A percentile compares a stretch with the other conserved stretches of the same genome.
Evolutionary conservation across 1,140 invertebrate species (phyloP).

Genomic region (Pseudomyrmex sp.): DNA sequence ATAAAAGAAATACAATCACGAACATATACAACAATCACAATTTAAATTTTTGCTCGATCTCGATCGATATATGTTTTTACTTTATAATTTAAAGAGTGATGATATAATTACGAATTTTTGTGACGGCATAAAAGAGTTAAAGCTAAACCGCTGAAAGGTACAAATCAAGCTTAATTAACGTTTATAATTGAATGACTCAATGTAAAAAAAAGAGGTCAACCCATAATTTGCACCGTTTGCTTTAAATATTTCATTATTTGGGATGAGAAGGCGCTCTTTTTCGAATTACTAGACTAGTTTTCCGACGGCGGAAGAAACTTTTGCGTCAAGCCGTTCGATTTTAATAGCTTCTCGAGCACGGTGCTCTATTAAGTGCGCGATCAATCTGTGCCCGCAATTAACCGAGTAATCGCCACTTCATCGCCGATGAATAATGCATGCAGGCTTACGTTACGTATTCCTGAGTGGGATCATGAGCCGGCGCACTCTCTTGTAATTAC

Average conservation of each 20-base stretch:
- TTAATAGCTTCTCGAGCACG: slow-evolving; percentile 36
- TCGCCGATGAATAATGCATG: slow-evolving; percentile 54
- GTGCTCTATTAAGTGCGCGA: slow-evolving; percentile 32
- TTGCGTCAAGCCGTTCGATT: slow-evolving; percentile 21
- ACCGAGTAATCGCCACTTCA: slow-evolving; percentile 54
- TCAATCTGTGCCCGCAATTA: slow-evolving; percentile 56
- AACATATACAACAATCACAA: too few species aligned
- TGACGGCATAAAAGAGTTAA: not conserved
- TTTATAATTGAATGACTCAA: slow-evolving; percentile 43
- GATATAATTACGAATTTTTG: not conserved
- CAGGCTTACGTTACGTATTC: slow-evolving; percentile 32
- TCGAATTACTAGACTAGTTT: not conserved
- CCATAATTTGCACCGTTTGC: slow-evolving; percentile 16
- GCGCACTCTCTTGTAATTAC: slow-evolving; percentile 22
- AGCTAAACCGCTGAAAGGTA: slow-evolving; percentile 1
- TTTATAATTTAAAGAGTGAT: not conserved
- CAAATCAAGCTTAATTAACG: slow-evolving; percentile 29
- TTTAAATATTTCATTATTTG: slow-evolving; percentile 8
- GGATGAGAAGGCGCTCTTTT: not conserved
- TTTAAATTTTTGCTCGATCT: too few species aligned
- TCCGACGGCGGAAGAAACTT: slow-evolving; percentile 14
- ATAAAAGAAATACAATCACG: too few species aligned
- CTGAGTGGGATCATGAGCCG: slow-evolving; percentile 32
- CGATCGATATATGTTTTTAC: not conserved
- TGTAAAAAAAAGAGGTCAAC: slow-evolving; percentile 44